These are phyloP conservation scores for Atherinosoma microstoma DNA, from an alignment of 2,797 vertebrate genomes.

Conservation along the genomic window DNA sequence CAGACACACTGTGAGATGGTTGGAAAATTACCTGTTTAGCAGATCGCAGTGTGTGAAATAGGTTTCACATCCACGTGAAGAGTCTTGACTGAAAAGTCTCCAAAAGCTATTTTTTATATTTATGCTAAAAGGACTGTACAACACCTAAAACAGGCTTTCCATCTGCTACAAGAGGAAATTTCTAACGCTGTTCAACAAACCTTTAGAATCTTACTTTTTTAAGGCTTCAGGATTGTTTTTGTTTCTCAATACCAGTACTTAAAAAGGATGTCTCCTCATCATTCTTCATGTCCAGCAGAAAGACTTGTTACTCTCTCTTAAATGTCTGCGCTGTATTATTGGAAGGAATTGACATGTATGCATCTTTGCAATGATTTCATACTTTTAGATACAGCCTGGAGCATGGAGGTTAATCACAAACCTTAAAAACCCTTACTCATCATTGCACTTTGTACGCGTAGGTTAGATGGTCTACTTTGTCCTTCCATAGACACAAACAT, in stretches of 20 bases:
- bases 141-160: neutral
- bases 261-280: neutral
- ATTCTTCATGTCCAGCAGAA: neutral
- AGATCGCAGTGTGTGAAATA: neutral
- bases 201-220: neutral
- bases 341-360: neutral
- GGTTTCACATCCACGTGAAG: neutral
- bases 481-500: neutral
- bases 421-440: neutral
- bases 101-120: neutral
- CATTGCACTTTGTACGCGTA: neutral
- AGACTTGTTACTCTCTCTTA: too few species aligned
- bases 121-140: neutral
- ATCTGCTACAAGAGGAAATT: neutral
- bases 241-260: neutral
- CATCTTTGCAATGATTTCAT: neutral
- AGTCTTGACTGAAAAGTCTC: neutral
- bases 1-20: neutral
- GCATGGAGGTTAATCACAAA: neutral
- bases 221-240: neutral
- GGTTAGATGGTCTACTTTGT: neutral
- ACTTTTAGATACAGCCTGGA: neutral
- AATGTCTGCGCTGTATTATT: too few species aligned
- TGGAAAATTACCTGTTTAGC: neutral
- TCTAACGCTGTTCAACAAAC: too few species aligned